Evolutionary conservation across 2,113 vertebrate genomes (phyloP).

Genomic region (Thamnophis sirtalis): DNA sequence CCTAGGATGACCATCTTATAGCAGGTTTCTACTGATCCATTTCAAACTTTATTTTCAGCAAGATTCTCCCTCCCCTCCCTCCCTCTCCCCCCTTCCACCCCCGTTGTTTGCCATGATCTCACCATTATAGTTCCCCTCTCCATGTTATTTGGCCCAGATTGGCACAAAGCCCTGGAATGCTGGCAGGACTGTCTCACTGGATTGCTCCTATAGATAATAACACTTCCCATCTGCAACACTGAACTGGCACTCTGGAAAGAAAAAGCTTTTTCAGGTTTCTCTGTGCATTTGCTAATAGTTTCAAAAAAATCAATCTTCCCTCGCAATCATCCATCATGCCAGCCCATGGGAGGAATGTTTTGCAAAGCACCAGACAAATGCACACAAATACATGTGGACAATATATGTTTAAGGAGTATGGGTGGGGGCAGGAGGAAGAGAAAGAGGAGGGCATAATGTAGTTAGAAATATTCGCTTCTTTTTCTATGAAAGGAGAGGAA

Average conservation of each 20-base stretch:
- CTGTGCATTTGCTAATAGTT: not conserved
- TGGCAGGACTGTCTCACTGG: not conserved
- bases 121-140: not conserved
- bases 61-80: not conserved
- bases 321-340: not conserved
- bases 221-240: not conserved
- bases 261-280: not conserved
- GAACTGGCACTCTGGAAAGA: not conserved
- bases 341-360: not conserved
- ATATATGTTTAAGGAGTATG: not conserved
- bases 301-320: not conserved
- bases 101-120: not conserved
- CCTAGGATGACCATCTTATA: not conserved
- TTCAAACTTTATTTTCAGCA: not conserved
- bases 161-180: not conserved
- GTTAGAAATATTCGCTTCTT: not conserved
- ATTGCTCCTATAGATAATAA: not conserved
- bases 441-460: not conserved
- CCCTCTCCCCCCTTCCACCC: no score
- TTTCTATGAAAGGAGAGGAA: not conserved
- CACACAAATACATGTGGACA: not conserved
- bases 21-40: not conserved
- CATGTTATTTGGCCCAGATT: not conserved
- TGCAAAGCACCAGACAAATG: not conserved
- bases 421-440: not conserved